Conservation (phyloP, 23 tunicate species). For the Pegea sp. region DNA sequence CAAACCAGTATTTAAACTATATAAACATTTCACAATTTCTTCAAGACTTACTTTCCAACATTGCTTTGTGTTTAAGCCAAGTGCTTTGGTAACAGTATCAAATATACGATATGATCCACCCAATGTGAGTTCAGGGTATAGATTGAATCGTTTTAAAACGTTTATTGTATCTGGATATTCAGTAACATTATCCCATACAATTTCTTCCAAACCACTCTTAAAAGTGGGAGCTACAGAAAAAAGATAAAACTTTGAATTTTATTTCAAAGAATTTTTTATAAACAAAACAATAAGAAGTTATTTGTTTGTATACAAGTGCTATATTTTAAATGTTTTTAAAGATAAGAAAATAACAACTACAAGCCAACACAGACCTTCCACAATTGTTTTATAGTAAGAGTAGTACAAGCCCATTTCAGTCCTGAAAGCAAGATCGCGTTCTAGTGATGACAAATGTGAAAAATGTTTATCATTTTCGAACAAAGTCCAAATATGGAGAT, state of each 20-base stretch:
- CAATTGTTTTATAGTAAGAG: constrained; percentile 80
- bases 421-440: constrained; percentile 87
- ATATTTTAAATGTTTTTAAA: too few relatives aligned
- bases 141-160: constrained; percentile 87
- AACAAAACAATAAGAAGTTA: too few relatives aligned
- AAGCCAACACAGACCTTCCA: too few relatives aligned
- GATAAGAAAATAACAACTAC: too few relatives aligned
- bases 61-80: constrained; percentile 51
- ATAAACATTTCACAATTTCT: background rate
- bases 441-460: constrained; percentile 90
- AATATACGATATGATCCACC: constrained; percentile 52
- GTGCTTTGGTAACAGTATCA: constrained; percentile 56
- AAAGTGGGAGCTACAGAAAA: constrained; percentile 50
- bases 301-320: too few relatives aligned
- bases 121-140: constrained; percentile 78
- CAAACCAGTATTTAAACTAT: background rate
- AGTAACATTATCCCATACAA: constrained; percentile 69
- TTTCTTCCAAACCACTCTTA: constrained; percentile 38
- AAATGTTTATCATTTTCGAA: constrained; percentile 98
- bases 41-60: constrained; percentile 52
- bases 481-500: constrained; percentile 81
- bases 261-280: too few relatives aligned
- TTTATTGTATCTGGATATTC: constrained; percentile 91
- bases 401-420: constrained; percentile 99
- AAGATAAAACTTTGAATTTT: too few relatives aligned